Conservation (phyloP, 2,888 invertebrate genomes). For the Macrosoma leucophasiata region DNA sequence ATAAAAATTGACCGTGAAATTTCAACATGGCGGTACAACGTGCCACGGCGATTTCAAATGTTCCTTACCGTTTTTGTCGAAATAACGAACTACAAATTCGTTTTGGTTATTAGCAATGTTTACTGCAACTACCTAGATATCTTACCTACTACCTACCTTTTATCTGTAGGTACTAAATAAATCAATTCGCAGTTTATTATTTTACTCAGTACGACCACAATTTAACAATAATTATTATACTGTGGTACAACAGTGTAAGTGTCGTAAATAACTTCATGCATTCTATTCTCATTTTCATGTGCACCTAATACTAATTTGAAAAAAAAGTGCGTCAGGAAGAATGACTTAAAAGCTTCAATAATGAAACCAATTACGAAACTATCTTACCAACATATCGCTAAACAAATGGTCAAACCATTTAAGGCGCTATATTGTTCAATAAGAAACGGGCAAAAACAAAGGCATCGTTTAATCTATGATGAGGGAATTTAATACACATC, state of each 20-base stretch:
- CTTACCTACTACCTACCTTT: too few species aligned
- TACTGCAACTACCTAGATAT: too few species aligned
- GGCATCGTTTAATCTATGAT: conserved; percentile 67
- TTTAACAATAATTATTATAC: too few species aligned
- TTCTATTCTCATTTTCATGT: neutral
- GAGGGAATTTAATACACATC: conserved; percentile 70
- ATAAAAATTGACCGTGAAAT: conserved; percentile 73
- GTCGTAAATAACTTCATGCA: conserved; percentile 1
- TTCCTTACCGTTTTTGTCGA: conserved; percentile 42
- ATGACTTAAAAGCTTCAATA: conserved; percentile 32
- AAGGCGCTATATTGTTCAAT: conserved; percentile 59
- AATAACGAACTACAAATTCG: conserved; percentile 29
- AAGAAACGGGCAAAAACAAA: conserved; percentile 58
- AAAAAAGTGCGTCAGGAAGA: conserved; percentile 17
- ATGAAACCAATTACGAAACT: conserved; percentile 49
- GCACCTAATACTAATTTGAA: conserved; percentile 12
- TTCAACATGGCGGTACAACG: conserved; percentile 46
- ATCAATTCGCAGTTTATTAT: too few species aligned
- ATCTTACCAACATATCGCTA: conserved; percentile 61
- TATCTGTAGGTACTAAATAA: too few species aligned
- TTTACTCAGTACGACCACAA: too few species aligned
- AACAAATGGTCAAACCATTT: conserved; percentile 56
- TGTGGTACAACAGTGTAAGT: too few species aligned
- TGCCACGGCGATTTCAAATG: conserved; percentile 36
- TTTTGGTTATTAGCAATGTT: conserved; percentile 24